Evolutionary conservation across 1,140 invertebrate genomes (phyloP).

Genomic region (Brachionus manjavacas): DNA sequence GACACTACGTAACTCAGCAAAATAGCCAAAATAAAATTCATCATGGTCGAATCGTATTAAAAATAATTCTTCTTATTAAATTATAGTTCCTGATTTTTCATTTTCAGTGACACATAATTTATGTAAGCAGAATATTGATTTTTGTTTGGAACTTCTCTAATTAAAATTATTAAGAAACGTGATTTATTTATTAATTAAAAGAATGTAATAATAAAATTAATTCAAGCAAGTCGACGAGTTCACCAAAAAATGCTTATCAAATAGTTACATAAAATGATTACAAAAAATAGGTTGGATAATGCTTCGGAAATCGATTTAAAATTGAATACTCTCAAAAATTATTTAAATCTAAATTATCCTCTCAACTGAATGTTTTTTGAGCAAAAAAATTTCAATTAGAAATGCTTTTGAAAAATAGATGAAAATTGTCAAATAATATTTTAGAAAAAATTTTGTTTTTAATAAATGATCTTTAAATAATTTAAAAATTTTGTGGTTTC

Average conservation of each 20-base stretch:
- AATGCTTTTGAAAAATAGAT: background rate
- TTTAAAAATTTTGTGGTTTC: no score
- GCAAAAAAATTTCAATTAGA: background rate
- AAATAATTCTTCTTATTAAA: background rate
- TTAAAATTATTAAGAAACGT: background rate
- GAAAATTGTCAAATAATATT: no score
- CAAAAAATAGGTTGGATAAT: background rate
- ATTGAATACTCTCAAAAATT: background rate
- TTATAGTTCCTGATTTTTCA: background rate
- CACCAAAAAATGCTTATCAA: background rate
- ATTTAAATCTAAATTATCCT: background rate
- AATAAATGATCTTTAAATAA: no score
- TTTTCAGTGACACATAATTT: background rate
- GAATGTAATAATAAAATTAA: background rate
- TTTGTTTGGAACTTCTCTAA: background rate
- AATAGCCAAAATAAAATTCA: background rate
- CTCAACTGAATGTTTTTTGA: background rate
- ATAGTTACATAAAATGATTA: background rate
- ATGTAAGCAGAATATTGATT: conserved; percentile 19
- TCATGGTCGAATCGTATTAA: background rate
- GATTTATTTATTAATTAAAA: no score
- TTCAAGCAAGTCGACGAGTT: background rate
- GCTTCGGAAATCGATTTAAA: background rate
- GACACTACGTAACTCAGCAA: background rate
- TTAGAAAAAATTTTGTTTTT: no score